Percentiles rank a stretch among this genome's conserved stretches.
phyloP scores from a whole-genome alignment of 1,140 invertebrate species.

The Zeugodacus cucurbitae region DNA sequence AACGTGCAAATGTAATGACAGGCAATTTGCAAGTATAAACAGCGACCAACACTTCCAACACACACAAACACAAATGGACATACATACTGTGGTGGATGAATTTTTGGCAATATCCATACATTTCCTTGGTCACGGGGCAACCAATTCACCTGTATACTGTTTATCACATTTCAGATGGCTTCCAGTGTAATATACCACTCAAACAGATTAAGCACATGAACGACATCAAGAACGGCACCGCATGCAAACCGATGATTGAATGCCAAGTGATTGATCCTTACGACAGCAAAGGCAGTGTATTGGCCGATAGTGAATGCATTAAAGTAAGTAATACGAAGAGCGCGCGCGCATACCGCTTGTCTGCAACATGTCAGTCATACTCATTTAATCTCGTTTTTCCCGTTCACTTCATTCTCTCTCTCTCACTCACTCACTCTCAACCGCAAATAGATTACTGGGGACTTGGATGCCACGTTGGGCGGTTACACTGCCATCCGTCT shows the following conservation, averaged over 20 bases:
- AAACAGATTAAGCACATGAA: slow-evolving; percentile 61
- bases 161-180: slow-evolving; percentile 65
- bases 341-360: background rate
- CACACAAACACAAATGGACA: background rate
- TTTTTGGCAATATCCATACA: background rate
- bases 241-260: slow-evolving; percentile 71
- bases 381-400: background rate
- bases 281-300: slow-evolving; percentile 71
- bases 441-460: slow-evolving; percentile 66
- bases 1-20: background rate
- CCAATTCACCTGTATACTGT: slow-evolving; percentile 10
- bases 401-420: background rate
- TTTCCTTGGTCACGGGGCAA: background rate
- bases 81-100: background rate
- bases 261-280: slow-evolving; percentile 78
- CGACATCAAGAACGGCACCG: slow-evolving; percentile 56
- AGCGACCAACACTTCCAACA: background rate
- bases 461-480: slow-evolving; percentile 76
- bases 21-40: slow-evolving; percentile 29
- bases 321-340: slow-evolving; percentile 55
- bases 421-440: background rate
- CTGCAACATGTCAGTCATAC: background rate
- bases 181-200: slow-evolving; percentile 70
- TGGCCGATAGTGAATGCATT: slow-evolving; percentile 74
- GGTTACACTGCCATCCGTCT: slow-evolving; percentile 77